Base-by-base conservation (phyloP, 1,140 invertebrate species). In the Oreohelix idahoensis region DNA sequence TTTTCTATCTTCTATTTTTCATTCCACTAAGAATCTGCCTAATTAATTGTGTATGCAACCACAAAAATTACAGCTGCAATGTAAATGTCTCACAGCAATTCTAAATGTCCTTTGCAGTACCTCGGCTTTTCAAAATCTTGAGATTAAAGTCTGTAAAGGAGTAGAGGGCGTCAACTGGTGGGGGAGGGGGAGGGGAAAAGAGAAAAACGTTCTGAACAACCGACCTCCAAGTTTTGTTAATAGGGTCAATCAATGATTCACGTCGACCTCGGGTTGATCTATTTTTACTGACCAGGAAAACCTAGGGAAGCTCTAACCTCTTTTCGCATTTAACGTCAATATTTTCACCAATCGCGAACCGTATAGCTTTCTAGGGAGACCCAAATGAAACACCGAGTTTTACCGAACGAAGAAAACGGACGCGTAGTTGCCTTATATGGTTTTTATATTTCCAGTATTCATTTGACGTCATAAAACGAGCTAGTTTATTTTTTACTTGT, bases 381-480 rank as follows among this genome's bases (percentile, higher is more conserved):
- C 78, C 78, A 58, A 35, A 51, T 42, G 78, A 80, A 80, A 1
- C 35, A 1, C 79, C 79, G 79, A 80, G 42, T 29, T 39, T 71
- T 80, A 51, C 79, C 79, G 79, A 80, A 80, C 10, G 38, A 10
- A 42, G 35, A 51, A 35, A 80, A 36, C 80, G 80, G 80, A 82
- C 32, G 36, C 51, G 36, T 75, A 53, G 51, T 39, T 85, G 85
- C 89, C 84, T 85, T 85, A 87, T 85, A 86, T 81, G 86, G 87
- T 32, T 69, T 79, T 80, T 75, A 66, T 75, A 29, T 63, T 84
- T 89, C 88, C 88, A 85, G 84, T 45, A 8, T 45, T 45, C 15
- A 15, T 66, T n/a, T 75, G 42, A 84, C 87, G 86, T 85, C 76
- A 79, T 84, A 20, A 76, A 66, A 81, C 63, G 83, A 82, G 77